Evolutionary conservation across 2,888 invertebrate species (phyloP), one percentile per base, ranked within the genome.

Genomic region (Euplagia quadripunctaria): DNA sequence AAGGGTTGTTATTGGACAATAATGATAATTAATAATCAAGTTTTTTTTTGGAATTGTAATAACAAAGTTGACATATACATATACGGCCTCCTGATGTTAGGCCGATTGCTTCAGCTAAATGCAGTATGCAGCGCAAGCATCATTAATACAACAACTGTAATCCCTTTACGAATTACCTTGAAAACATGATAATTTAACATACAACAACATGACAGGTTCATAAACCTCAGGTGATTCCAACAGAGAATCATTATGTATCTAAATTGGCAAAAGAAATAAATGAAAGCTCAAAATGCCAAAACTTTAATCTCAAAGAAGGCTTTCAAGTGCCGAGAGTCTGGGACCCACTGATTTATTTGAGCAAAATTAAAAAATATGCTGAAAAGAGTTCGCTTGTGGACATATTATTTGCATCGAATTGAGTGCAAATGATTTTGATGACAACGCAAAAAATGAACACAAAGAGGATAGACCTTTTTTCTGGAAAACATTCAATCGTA

Each of bases 1-100:
- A 66, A 49, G 43, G 61, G 61, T 20, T 68, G 55, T 68, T 20
- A 68, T 68, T 61, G 61, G n/a, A 16, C 51, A 51, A 70, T 14
- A 61, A 31, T 14, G 31, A 0, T 31, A 5, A 7, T 61, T 14
- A 61, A 31, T 61, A 61, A 12, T 58, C 58, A 11, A 58, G 20
- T 20, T 12, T 58, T 31, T 0, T 20, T 58, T 58, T 58, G 58
- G 20, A 0, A 31, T 11, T 31, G 31, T 31, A 12, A 31, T 31
- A 20, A 31, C 6, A 31, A 61, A 31, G 14, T 31, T 31, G 6
- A 6, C 11, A 6, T 11, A 11, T 20, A n/a, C n/a, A 55, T 11
- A n/a, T 55, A 55, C 55, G 31, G n/a, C n/a, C 55, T 58, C 11
- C 55, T 9, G 4, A 11, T 20, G 20, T 11, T 11, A 4, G 12